Percentiles rank a stretch among this genome's conserved stretches.
Conservation (phyloP, 2,888 invertebrate genomes). For the Hirtodrosophila confusa region DNA sequence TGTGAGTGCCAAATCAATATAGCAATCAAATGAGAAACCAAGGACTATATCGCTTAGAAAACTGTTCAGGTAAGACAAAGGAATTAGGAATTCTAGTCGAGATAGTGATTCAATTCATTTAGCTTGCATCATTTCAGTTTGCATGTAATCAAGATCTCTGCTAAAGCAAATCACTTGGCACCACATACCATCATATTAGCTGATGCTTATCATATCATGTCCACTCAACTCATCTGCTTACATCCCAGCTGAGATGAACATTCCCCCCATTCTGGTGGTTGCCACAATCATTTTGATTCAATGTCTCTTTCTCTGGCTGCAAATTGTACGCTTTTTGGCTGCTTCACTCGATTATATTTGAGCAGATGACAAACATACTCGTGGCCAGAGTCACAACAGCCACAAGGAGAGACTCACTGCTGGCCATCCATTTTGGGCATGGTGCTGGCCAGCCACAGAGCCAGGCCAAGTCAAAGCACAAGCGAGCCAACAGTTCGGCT, state of each 20-base stretch:
- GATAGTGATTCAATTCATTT: too few species aligned
- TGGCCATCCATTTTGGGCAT: slow-evolving; percentile 42
- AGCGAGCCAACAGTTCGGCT: slow-evolving; percentile 50
- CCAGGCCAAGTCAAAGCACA: slow-evolving; percentile 53
- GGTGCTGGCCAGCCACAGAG: slow-evolving; percentile 15
- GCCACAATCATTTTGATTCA: slow-evolving; percentile 50
- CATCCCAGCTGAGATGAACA: slow-evolving; percentile 14
- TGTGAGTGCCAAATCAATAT: too few species aligned
- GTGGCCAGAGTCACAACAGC: slow-evolving; percentile 38
- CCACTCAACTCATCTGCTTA: slow-evolving; percentile 16
- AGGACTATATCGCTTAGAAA: too few species aligned
- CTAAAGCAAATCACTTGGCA: slow-evolving; percentile 8
- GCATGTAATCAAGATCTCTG: slow-evolving; percentile 4
- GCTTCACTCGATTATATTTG: slow-evolving; percentile 77
- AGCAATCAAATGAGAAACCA: too few species aligned
- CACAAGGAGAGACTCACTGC: slow-evolving; percentile 28
- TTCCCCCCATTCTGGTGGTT: slow-evolving; percentile 47
- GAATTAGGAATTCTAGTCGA: too few species aligned
- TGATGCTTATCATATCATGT: slow-evolving; percentile 32
- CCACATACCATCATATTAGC: slow-evolving; percentile 24
- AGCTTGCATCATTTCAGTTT: too few species aligned
- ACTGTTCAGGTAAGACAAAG: too few species aligned
- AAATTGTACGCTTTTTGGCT: slow-evolving; percentile 63
- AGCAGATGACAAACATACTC: slow-evolving; percentile 73
- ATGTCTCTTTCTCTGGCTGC: slow-evolving; percentile 29